A percentile compares a stretch with the other conserved stretches of the same genome.
phyloP scores from a whole-genome alignment of 2,113 vertebrate species.

The Ophiodon elongatus region DNA sequence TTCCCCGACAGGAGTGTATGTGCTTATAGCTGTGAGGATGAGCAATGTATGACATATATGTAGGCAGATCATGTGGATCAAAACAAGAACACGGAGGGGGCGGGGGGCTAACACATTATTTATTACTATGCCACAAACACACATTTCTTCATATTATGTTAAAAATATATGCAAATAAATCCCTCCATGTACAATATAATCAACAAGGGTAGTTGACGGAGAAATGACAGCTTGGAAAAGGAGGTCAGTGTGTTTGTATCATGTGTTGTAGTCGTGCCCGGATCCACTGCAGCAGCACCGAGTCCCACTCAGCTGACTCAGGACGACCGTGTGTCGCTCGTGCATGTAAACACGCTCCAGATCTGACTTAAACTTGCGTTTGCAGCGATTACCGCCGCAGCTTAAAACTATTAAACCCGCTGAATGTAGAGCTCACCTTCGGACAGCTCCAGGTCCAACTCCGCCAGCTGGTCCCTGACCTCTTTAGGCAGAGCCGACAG shows the following conservation, averaged over 20 bases:
- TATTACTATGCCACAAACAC: not conserved
- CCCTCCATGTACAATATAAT: not conserved
- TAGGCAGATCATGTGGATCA: not conserved
- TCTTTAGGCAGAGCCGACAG: conserved; percentile 89
- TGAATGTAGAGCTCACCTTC: conserved; percentile 85
- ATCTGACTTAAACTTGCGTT: not conserved
- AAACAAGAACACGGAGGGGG: not conserved
- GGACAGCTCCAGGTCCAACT: conserved; percentile 97
- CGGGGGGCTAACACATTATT: not conserved
- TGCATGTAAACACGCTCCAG: not conserved
- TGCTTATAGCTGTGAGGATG: conserved; percentile 10
- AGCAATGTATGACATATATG: conserved; percentile 6
- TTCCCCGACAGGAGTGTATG: conserved; percentile 40
- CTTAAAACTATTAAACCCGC: not conserved
- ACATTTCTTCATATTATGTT: not conserved
- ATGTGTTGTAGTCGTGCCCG: conserved; percentile 48
- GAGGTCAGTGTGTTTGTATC: conserved; percentile 72
- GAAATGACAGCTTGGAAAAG: conserved; percentile 44
- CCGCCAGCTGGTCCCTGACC: conserved; percentile 94
- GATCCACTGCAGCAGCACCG: conserved; percentile 59
- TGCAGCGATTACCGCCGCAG: not conserved
- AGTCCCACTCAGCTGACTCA: conserved; percentile 39
- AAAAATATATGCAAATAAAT: not conserved
- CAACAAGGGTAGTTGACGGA: not conserved
- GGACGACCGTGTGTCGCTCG: conserved; percentile 1